Conservation (phyloP, 2,888 invertebrate species). For the Drosophila austrosaltans region DNA sequence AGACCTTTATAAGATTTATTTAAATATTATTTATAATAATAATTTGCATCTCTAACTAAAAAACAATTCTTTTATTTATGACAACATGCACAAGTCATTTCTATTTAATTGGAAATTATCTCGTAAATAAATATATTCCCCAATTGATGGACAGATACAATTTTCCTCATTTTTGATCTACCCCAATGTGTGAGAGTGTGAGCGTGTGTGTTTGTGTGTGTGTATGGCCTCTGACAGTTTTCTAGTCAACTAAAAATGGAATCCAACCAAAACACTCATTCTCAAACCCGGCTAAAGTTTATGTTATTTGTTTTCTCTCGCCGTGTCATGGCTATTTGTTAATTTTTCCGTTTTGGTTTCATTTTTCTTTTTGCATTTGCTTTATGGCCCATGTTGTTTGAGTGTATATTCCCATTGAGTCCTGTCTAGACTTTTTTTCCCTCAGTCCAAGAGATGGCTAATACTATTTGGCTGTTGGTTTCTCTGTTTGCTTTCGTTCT, state of each 20-base stretch:
- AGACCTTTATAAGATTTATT: no score
- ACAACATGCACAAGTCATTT: not conserved
- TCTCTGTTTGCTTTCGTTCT: conserved; percentile 29
- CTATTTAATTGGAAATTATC: not conserved
- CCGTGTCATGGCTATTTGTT: conserved; percentile 73
- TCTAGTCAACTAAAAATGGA: conserved; percentile 1
- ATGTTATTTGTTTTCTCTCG: conserved; percentile 41
- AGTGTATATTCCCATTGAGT: conserved; percentile 22
- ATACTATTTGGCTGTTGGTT: conserved; percentile 21
- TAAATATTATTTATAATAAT: no score
- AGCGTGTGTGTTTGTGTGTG: not conserved
- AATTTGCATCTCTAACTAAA: not conserved
- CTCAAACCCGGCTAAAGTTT: conserved; percentile 29
- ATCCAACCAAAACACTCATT: not conserved
- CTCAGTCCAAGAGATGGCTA: conserved; percentile 20
- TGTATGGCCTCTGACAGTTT: conserved; percentile 14
- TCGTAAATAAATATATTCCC: not conserved
- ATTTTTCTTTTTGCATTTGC: conserved; percentile 66
- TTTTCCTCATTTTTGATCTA: conserved; percentile 9
- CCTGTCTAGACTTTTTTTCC: conserved; percentile 57
- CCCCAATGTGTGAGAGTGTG: conserved; percentile 3
- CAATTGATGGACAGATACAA: not conserved
- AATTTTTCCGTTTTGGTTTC: conserved; percentile 61
- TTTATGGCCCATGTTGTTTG: conserved; percentile 67
- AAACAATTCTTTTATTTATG: not conserved